Base-by-base conservation (phyloP, 35 echinoderm and acorn worm species). In the Heliocidaris tuberculata region DNA sequence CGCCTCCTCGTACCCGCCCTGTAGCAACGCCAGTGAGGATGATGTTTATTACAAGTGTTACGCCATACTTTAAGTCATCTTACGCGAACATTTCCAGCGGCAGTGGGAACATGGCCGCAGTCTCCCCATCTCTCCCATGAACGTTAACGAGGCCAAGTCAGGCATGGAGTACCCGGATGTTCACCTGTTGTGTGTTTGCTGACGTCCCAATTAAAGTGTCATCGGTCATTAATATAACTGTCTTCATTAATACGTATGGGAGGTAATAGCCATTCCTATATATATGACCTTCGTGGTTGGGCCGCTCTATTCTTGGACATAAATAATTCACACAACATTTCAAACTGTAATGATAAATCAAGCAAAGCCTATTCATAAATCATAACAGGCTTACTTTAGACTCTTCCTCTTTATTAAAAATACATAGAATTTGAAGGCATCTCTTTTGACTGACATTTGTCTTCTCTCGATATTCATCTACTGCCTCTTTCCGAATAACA, bases 171-270 rank as follows among this genome's bases (percentile, higher is more conserved):
- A 48, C 91, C 91, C 91, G 91, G 91, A 93, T 52, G 50, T 30
- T 59, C 91, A 93, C 91, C 91, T 93, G 91, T 93, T 93, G 47
- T 59, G 47, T 93, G 91, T 93, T 93, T 93, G 30, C 50, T 48
- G 50, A 93, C 27, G 48, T 13, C 12, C n/a, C 91, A 93, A 93
- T 93, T 93, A 93, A 93, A 52, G 31, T 93, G 91, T 93, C 91
- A 93, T 59, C 7, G 50, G 47, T 93, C 91, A 93, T 93, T 93
- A 93, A 93, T 93, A 59, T 59, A 59, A 93, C 91, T 93, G 47
- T 93, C 50, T 93, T 93, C 47, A 89, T 89, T 89, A 89, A 32
- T 32, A 1, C 3, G 87, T 32, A 89, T 32, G 87, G 47, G 32
- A 78, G 65, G 65, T 78, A 78, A 78, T 78, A 78, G 65, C 65